Conservation (phyloP, 1,140 invertebrate genomes). For the Gryllus bimaculatus region DNA sequence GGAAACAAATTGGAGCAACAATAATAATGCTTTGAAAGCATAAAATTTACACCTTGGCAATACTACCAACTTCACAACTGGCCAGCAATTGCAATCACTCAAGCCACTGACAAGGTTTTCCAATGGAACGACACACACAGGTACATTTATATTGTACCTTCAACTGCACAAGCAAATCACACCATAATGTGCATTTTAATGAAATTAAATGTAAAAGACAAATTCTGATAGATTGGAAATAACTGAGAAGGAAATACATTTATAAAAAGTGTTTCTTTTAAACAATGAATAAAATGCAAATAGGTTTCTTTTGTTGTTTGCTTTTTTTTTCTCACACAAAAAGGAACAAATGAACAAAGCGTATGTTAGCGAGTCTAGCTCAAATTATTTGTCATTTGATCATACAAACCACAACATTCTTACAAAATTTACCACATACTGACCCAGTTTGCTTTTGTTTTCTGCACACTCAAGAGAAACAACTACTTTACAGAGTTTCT, state of each 20-base stretch:
- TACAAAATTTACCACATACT: neutral
- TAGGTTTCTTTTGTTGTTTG: neutral
- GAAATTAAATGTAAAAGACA: neutral
- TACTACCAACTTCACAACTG: neutral
- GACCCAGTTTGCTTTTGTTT: too few species aligned
- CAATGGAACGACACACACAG: neutral
- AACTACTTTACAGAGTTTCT: neutral
- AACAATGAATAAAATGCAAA: neutral
- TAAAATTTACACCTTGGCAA: neutral
- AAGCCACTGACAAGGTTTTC: neutral
- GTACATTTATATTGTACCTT: neutral
- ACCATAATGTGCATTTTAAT: neutral
- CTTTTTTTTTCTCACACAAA: neutral
- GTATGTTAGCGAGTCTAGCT: too few species aligned
- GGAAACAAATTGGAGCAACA: neutral
- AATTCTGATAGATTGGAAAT: neutral
- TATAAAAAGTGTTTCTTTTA: neutral
- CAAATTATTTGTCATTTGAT: neutral
- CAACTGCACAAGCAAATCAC: neutral
- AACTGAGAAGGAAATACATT: neutral
- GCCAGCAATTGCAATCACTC: neutral
- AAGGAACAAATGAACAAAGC: neutral
- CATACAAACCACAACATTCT: neutral
- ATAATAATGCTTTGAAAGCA: neutral
- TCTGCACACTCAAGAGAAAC: neutral